A percentile compares a stretch with the other conserved stretches of the same genome.
Conservation (phyloP, 2,113 vertebrate species). For the Lucifuga dentata region DNA sequence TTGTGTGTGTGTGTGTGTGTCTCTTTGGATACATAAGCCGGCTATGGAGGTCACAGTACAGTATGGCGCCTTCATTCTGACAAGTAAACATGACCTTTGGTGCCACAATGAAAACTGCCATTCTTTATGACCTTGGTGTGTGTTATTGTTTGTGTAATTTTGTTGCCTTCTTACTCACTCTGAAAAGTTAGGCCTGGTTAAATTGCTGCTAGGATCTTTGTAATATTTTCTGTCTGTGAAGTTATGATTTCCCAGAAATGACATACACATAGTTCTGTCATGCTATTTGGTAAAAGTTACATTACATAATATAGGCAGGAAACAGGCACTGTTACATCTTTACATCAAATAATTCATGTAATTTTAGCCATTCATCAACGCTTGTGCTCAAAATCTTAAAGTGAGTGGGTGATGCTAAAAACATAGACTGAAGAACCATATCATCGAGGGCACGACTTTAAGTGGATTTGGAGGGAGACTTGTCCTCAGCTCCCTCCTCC, state of each 20-base stretch:
- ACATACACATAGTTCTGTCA: not conserved
- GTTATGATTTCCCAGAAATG: not conserved
- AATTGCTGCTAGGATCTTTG: conserved; percentile 3
- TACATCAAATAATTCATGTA: not conserved
- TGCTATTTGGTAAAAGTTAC: not conserved
- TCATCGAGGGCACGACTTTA: conserved; percentile 35
- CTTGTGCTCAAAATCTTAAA: conserved; percentile 6
- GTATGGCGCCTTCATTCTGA: conserved; percentile 82
- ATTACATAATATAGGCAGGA: too few species aligned
- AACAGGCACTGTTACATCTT: not conserved
- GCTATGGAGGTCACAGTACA: conserved; percentile 81
- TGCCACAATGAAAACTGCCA: conserved; percentile 77
- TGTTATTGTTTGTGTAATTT: conserved; percentile 72
- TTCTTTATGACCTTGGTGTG: conserved; percentile 77
- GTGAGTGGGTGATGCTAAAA: conserved; percentile 26
- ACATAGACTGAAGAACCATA: conserved; percentile 17
- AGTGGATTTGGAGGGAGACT: conserved; percentile 31
- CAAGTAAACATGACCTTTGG: conserved; percentile 84
- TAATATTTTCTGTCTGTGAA: not conserved
- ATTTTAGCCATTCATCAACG: not conserved
- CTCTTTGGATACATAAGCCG: conserved; percentile 64
- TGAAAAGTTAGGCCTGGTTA: conserved; percentile 34
- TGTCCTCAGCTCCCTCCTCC: conserved; percentile 23
- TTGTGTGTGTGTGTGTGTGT: conserved; percentile 37
- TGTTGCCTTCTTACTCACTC: conserved; percentile 47